These are phyloP conservation scores for Anoplius nigerrimus DNA, from an alignment of 2,888 invertebrate species.

Conservation along the genomic window DNA sequence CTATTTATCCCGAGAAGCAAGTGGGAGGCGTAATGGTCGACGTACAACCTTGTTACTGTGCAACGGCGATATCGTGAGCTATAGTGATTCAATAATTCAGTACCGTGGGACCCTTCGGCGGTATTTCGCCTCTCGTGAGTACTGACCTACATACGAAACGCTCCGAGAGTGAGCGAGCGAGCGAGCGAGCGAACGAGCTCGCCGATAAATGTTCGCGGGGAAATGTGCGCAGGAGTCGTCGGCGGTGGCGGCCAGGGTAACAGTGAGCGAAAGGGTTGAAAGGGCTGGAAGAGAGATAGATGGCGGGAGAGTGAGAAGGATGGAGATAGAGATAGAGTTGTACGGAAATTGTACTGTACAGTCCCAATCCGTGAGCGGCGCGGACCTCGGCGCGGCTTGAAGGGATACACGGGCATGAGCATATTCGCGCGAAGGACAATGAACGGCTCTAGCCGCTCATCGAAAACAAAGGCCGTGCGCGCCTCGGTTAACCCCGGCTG, in stretches of 20 bases:
- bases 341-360: not conserved
- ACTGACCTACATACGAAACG: constrained; percentile 29
- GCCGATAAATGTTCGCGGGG: not conserved
- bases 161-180: not conserved
- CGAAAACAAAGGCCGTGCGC: constrained; percentile 53
- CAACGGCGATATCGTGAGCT: constrained; percentile 46
- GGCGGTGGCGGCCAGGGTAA: not conserved
- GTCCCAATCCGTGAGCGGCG: too few relatives aligned
- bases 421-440: constrained; percentile 52
- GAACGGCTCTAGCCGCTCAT: constrained; percentile 18
- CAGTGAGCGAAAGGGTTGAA: not conserved
- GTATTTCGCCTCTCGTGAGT: constrained; percentile 38
- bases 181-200: too few relatives aligned
- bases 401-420: constrained; percentile 33
- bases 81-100: constrained; percentile 60
- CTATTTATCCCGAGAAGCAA: constrained; percentile 29
- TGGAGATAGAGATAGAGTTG: not conserved
- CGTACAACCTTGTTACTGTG: constrained; percentile 40
- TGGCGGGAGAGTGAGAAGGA: constrained; percentile 9
- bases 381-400: constrained; percentile 14
- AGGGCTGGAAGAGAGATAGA: constrained; percentile 22
- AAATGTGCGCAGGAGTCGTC: not conserved
- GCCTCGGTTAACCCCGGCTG: constrained; percentile 39
- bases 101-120: constrained; percentile 34
- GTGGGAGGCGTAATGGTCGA: constrained; percentile 35